Conservation (phyloP, 92 coral and sea anemone species). For the Meandrina meandrites region DNA sequence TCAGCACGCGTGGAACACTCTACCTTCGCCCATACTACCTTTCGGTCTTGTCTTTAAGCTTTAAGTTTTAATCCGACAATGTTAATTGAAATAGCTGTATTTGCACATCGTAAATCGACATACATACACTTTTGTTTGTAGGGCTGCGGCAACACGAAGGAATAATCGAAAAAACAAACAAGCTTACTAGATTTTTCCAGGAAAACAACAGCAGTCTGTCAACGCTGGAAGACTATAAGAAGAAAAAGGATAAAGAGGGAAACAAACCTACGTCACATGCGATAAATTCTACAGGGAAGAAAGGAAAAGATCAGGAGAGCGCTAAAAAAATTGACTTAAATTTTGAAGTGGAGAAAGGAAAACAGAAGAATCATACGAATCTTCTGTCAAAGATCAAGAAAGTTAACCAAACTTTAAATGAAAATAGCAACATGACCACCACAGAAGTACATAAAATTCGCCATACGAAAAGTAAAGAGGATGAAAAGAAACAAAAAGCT, state of each 20-base stretch:
- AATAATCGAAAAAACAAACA: background rate
- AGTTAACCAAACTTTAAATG: background rate
- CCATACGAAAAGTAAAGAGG: background rate
- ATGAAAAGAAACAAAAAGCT: slow-evolving; percentile 17
- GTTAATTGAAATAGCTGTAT: background rate
- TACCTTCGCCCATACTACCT: too few species aligned
- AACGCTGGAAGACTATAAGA: background rate
- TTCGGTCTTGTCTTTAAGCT: too few species aligned
- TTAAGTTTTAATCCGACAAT: too few species aligned
- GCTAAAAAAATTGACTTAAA: background rate
- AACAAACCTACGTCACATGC: background rate
- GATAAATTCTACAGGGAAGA: background rate
- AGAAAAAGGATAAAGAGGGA: background rate
- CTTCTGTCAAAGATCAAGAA: background rate
- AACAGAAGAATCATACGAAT: background rate
- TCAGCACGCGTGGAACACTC: too few species aligned
- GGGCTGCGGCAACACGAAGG: slow-evolving; percentile 13
- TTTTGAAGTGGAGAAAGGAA: background rate
- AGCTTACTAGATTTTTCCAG: slow-evolving; percentile 11
- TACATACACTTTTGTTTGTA: background rate
- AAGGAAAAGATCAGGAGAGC: background rate
- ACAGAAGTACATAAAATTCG: background rate
- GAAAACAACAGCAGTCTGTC: slow-evolving; percentile 17
- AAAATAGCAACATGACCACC: too few species aligned
- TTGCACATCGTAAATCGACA: background rate